phyloP scores from a whole-genome alignment of 2,113 vertebrate species.

The Orthonyx spaldingii region DNA sequence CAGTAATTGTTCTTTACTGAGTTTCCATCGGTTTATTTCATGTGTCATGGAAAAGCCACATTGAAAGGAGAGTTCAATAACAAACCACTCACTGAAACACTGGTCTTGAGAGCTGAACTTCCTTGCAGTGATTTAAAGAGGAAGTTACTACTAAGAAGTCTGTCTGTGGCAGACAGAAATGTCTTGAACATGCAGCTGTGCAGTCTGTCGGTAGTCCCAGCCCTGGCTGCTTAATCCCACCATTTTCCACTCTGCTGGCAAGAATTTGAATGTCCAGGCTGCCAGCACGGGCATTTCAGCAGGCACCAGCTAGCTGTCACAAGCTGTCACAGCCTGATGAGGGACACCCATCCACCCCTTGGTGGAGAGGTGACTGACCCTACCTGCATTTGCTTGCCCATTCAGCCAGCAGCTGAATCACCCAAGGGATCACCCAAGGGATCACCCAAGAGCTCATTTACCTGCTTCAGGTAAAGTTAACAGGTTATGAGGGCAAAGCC shows the following conservation, averaged over 20 bases:
- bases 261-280: neutral
- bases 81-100: neutral
- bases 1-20: neutral
- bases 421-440: neutral
- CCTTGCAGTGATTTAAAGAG: neutral
- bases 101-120: neutral
- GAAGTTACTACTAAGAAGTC: neutral
- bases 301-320: neutral
- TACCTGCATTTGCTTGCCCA: neutral
- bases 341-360: neutral
- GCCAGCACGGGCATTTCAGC: neutral
- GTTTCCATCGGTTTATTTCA: neutral
- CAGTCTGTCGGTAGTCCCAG: neutral
- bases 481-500: neutral
- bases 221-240: neutral
- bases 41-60: rapidly evolving
- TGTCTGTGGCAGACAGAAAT: neutral
- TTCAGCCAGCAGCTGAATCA: neutral
- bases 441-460: neutral
- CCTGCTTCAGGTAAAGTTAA: neutral
- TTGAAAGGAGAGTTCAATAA: neutral
- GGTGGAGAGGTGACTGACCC: neutral
- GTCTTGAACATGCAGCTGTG: neutral
- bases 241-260: neutral
- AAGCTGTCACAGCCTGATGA: neutral